Evolutionary conservation across 2,797 vertebrate genomes (phyloP).

Genomic region (Eurystomus glaucurus): DNA sequence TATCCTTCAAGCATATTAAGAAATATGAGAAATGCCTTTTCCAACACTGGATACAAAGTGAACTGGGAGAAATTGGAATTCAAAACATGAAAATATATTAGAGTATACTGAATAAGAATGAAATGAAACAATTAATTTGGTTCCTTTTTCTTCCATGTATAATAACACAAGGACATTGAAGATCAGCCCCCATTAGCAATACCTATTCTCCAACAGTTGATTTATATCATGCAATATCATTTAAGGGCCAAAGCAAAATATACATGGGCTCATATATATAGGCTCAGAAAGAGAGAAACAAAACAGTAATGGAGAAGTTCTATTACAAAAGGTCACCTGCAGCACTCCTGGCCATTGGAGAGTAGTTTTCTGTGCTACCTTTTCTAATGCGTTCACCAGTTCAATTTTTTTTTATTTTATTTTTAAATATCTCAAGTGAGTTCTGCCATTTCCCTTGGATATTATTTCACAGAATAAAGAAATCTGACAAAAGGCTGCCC

Average conservation of each 20-base stretch:
- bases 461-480: not conserved
- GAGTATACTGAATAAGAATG: constrained; percentile 40
- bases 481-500: not conserved
- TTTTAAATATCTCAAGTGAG: not conserved
- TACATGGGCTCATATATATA: not conserved
- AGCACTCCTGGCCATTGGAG: not conserved
- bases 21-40: constrained; percentile 54
- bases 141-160: constrained; percentile 7
- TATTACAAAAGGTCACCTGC: constrained; percentile 37
- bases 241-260: constrained; percentile 39
- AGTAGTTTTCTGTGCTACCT: constrained; percentile 1
- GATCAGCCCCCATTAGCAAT: constrained; percentile 20
- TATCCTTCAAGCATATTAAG: constrained; percentile 60
- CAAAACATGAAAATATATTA: constrained; percentile 64
- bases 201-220: not conserved
- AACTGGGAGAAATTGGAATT: constrained; percentile 65
- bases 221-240: constrained; percentile 14
- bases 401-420: not conserved
- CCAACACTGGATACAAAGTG: not conserved
- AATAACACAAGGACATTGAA: constrained; percentile 39
- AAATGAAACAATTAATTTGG: constrained; percentile 67
- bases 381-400: not conserved
- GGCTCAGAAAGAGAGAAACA: constrained; percentile 22
- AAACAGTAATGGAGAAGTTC: not conserved
- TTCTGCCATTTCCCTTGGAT: constrained; percentile 1